Percentiles rank a stretch among this genome's conserved stretches.
Conservation (phyloP, 2,797 vertebrate genomes). For the Pampus argenteus region DNA sequence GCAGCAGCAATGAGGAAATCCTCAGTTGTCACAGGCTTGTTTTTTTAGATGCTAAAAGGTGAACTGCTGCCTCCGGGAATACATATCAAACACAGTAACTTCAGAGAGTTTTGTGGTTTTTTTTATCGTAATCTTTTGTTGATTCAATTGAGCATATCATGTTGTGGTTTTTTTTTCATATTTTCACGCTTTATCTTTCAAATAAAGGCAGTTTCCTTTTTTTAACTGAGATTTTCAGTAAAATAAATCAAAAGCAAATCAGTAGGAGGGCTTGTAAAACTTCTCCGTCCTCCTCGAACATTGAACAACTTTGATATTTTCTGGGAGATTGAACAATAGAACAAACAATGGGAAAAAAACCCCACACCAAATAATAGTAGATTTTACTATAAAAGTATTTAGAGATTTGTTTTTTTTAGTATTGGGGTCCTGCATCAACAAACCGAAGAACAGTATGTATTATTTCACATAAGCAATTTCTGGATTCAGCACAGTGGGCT, state of each 20-base stretch:
- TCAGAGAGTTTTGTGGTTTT: constrained; percentile 60
- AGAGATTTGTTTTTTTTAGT: not conserved
- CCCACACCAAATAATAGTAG: too few relatives aligned
- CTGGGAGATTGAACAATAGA: constrained; percentile 15
- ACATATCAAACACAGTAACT: constrained; percentile 59
- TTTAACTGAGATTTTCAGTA: constrained; percentile 30
- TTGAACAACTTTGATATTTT: constrained; percentile 32
- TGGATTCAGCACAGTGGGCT: not conserved
- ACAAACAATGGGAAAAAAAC: constrained; percentile 1
- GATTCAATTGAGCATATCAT: constrained; percentile 48
- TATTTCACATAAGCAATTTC: too few relatives aligned
- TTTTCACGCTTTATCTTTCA: constrained; percentile 40
- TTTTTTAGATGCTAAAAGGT: constrained; percentile 65
- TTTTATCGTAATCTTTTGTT: constrained; percentile 60
- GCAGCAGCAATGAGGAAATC: constrained; percentile 45
- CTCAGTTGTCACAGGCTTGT: constrained; percentile 50
- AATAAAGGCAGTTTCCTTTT: constrained; percentile 23
- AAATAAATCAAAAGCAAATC: constrained; percentile 27
- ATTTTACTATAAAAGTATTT: not conserved
- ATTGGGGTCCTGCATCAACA: not conserved
- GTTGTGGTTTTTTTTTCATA: constrained; percentile 53
- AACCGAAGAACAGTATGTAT: not conserved
- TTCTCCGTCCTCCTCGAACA: too few relatives aligned
- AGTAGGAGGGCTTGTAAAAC: constrained; percentile 13
- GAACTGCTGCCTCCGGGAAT: constrained; percentile 64